Base-by-base conservation (phyloP, 2,888 invertebrate species). In the Coelogynopora nodosa region DNA sequence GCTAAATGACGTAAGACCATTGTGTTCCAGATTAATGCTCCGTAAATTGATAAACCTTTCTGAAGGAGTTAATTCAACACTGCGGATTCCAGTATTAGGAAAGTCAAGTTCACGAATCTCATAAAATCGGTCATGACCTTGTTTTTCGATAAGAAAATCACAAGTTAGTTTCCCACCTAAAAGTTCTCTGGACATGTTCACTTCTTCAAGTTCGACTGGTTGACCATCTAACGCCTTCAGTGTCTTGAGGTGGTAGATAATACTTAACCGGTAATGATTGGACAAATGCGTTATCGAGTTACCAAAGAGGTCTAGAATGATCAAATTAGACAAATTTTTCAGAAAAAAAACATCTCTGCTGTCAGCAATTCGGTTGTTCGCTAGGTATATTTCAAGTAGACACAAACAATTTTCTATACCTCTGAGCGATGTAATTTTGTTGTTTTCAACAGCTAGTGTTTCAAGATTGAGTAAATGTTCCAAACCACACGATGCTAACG, bases 21-120 rank as follows among this genome's bases (percentile, higher is more conserved):
- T 92, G 89, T 92, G 90, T 88, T 92, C 92, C 74, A 92, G 87
- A 87, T 92, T 92, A 10, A 92, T 89, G 89, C 92, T 92, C 88
- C 91, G 88, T 29, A 92, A 90, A 87, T 91, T 91, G 31, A 89
- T 82, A 88, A 92, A 91, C 23, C 89, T 88, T n/a, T 90, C 90
- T 0, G 90, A 90, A 74, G 89, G 88, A 0, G 91, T 91, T 0
- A 92, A 89, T 87, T 92, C 92, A 0, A 92, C 91, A 81, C 90
- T 90, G 26, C 91, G 88, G 67, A 92, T 90, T 49, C 89, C 88
- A 88, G 90, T 90, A 87, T 90, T 90, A 0, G 92, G 91, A 31
- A 92, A 89, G 88, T 92, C 92, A 87, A 92, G 89, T 87, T 91
- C 91, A 87, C 90, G 86, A 0, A 92, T 89, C n/a, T 91, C 91